A percentile compares a stretch with the other conserved stretches of the same genome.
Conservation (phyloP, 1,140 invertebrate species). For the Dendroctonus ponderosae region DNA sequence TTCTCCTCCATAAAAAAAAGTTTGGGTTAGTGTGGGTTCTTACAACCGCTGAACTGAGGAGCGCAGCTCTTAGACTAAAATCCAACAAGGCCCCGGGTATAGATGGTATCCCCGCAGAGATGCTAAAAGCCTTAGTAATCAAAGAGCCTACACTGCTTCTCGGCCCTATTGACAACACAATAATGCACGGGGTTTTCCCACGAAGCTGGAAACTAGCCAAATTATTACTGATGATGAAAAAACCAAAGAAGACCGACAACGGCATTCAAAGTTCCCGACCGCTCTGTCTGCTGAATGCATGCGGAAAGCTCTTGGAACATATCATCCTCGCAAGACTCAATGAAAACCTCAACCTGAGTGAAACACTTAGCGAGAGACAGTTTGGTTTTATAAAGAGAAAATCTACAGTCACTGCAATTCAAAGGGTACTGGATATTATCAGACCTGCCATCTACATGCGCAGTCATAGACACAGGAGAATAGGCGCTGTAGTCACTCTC, state of each 20-base stretch:
- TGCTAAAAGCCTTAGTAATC: conserved; percentile 24
- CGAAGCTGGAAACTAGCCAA: conserved; percentile 48
- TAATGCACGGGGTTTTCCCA: conserved; percentile 44
- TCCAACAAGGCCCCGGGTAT: conserved; percentile 46
- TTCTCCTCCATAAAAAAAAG: no score
- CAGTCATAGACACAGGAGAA: conserved; percentile 37
- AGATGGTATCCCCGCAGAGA: conserved; percentile 42
- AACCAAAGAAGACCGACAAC: conserved; percentile 33
- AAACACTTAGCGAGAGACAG: conserved; percentile 41
- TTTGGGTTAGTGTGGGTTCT: no score
- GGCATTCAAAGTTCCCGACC: conserved; percentile 49
- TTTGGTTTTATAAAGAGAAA: no score
- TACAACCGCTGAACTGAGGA: conserved; percentile 40
- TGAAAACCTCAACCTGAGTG: conserved; percentile 24
- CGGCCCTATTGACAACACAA: conserved; percentile 36
- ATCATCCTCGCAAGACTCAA: conserved; percentile 27
- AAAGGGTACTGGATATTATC: conserved; percentile 46
- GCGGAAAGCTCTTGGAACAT: conserved; percentile 50
- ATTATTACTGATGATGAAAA: conserved; percentile 45
- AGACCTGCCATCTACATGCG: conserved; percentile 38
- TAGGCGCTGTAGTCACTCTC: conserved; percentile 41
- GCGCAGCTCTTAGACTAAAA: conserved; percentile 33
- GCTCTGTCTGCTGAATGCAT: conserved; percentile 48
- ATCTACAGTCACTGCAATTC: no score
- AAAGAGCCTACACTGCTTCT: conserved; percentile 25